Conservation (phyloP, 2,113 vertebrate species). For the Thermophis baileyi region DNA sequence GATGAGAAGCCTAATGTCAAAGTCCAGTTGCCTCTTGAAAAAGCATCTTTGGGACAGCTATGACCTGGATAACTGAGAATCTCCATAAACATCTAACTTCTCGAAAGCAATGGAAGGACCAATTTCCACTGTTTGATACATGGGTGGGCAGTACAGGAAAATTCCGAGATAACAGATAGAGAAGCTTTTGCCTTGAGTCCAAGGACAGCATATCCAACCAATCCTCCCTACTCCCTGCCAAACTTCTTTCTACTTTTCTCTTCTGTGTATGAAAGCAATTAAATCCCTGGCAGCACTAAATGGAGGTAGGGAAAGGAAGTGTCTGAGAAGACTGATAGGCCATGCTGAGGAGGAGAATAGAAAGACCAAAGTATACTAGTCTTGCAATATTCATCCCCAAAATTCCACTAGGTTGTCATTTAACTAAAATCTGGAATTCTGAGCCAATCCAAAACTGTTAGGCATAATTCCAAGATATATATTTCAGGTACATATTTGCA, state of each 20-base stretch:
- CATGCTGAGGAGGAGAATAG: neutral
- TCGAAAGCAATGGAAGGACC: neutral
- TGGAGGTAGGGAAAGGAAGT: neutral
- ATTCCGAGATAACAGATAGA: neutral
- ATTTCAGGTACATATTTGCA: neutral
- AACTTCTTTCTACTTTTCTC: neutral
- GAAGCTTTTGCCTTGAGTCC: neutral
- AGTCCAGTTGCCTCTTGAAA: too few relatives aligned
- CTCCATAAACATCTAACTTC: neutral
- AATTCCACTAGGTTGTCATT: neutral
- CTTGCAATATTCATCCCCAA: neutral
- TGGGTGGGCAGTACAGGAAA: neutral
- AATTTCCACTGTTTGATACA: neutral
- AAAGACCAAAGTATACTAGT: neutral
- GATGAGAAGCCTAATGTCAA: too few relatives aligned
- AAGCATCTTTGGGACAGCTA: too few relatives aligned
- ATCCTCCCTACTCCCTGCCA: neutral
- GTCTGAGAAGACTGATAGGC: neutral
- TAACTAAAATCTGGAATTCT: neutral
- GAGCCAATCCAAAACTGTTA: neutral
- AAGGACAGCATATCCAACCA: neutral
- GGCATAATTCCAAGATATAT: neutral
- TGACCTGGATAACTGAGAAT: too few relatives aligned
- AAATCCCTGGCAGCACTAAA: neutral
- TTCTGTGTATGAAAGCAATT: neutral